phyloP scores from a whole-genome alignment of 2,113 vertebrate genomes.

The Cathartes aura region DNA sequence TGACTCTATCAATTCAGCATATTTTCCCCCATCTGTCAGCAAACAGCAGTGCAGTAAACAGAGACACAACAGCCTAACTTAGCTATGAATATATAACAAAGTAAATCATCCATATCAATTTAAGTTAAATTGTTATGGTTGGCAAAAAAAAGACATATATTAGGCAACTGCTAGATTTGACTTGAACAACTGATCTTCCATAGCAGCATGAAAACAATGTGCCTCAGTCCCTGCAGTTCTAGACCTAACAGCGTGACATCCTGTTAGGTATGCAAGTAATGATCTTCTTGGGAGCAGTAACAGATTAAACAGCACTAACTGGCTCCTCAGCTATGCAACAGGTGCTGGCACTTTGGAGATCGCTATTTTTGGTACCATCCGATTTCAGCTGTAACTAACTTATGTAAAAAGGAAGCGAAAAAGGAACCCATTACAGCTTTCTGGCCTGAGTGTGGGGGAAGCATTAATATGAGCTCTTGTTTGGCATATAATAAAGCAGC shows the following conservation, averaged over 20 bases:
- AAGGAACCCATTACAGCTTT: background rate
- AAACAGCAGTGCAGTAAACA: background rate
- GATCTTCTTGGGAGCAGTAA: background rate
- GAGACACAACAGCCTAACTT: background rate
- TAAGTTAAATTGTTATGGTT: background rate
- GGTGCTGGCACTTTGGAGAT: background rate
- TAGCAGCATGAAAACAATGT: background rate
- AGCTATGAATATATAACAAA: background rate
- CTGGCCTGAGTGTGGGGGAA: background rate
- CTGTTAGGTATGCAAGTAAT: background rate
- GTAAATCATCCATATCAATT: background rate
- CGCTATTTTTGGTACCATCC: accelerated
- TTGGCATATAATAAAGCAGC: background rate
- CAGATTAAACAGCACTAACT: background rate
- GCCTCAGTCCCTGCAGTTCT: background rate
- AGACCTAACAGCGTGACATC: background rate
- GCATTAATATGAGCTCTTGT: background rate
- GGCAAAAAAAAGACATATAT: background rate
- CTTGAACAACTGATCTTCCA: background rate
- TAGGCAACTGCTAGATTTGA: background rate
- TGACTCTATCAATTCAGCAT: background rate
- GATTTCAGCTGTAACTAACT: background rate
- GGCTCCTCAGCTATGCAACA: background rate
- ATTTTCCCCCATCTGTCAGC: background rate
- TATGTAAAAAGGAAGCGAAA: background rate